phyloP scores from a whole-genome alignment of 2,888 invertebrate genomes.

The Isoperla grammatica region DNA sequence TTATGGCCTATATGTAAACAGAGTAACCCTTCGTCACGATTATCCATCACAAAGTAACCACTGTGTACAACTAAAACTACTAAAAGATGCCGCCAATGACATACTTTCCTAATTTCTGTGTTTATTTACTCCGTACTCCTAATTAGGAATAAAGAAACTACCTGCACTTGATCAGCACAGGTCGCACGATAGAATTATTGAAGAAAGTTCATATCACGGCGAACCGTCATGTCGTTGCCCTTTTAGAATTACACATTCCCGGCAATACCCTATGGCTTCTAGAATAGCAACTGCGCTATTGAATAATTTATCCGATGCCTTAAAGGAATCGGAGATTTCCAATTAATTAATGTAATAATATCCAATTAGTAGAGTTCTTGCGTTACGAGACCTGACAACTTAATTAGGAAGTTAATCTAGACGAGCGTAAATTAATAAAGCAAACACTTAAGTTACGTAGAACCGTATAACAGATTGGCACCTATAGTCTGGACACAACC shows the following conservation, averaged over 20 bases:
- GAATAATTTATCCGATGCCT: neutral
- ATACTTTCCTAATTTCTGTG: constrained; percentile 23
- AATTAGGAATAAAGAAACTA: constrained; percentile 23
- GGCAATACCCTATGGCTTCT: no score
- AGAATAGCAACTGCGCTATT: no score
- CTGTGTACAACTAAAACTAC: no score
- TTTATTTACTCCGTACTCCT: constrained; percentile 18
- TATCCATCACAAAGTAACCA: neutral
- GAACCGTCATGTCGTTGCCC: neutral
- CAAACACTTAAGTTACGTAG: no score
- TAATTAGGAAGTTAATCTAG: no score
- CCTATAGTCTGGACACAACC: no score
- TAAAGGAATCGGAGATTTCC: neutral
- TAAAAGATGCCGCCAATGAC: constrained; percentile 17
- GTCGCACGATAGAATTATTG: constrained; percentile 8
- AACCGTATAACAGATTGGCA: no score
- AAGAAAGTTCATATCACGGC: constrained; percentile 16
- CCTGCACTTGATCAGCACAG: neutral
- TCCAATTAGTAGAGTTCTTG: no score
- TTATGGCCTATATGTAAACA: no score
- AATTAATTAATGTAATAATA: neutral
- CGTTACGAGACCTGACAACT: no score
- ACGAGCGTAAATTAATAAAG: no score
- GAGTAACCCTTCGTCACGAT: no score
- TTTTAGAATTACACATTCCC: neutral